A percentile compares a stretch with the other conserved stretches of the same genome.
phyloP scores from a whole-genome alignment of 2,113 vertebrate genomes.

The Opisthocomus hoazin region DNA sequence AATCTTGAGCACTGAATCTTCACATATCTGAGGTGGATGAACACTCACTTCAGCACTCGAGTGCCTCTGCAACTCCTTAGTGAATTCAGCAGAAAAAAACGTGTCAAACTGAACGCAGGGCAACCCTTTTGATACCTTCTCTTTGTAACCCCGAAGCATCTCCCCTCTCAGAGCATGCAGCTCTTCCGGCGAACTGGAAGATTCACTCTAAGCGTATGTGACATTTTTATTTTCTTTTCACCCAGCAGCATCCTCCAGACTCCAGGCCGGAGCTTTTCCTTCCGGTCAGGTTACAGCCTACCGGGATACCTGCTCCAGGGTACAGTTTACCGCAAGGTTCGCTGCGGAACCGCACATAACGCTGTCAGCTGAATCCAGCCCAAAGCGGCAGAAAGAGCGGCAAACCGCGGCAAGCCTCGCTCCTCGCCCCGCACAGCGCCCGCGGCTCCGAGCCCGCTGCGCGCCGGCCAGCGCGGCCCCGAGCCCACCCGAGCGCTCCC shows the following conservation, averaged over 20 bases:
- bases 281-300: background rate
- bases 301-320: rapidly evolving
- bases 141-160: background rate
- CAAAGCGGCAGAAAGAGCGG: rapidly evolving
- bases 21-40: rapidly evolving
- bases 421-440: rapidly evolving
- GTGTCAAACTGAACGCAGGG: background rate
- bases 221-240: background rate
- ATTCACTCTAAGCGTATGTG: rapidly evolving
- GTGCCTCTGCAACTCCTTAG: background rate
- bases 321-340: rapidly evolving
- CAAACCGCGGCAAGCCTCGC: rapidly evolving
- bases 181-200: background rate
- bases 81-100: background rate
- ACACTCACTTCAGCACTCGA: background rate
- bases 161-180: background rate
- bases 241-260: background rate
- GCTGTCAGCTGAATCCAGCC: rapidly evolving
- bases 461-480: background rate
- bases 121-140: background rate
- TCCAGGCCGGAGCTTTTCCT: background rate
- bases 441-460: rapidly evolving
- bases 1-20: background rate
- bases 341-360: rapidly evolving
- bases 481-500: too few species aligned